These are phyloP conservation scores for Tenthredo notha DNA, from an alignment of 2,888 invertebrate genomes.

Conservation along the genomic window DNA sequence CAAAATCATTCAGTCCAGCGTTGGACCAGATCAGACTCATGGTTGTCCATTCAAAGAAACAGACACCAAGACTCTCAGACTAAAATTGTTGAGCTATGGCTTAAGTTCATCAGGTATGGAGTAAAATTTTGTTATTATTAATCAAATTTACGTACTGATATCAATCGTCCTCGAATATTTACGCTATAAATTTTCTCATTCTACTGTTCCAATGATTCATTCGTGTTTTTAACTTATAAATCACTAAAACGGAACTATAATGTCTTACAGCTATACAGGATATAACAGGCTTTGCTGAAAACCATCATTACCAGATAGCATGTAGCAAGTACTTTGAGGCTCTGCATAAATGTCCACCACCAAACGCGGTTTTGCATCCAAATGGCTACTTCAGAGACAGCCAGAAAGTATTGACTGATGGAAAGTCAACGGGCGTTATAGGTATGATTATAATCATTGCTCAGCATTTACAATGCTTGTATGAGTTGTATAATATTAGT, in stretches of 20 bases:
- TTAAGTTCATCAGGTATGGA: conserved; percentile 82
- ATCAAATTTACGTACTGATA: background rate
- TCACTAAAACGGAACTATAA: conserved; percentile 42
- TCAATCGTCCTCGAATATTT: conserved; percentile 33
- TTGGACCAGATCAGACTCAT: conserved; percentile 91
- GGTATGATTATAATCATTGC: background rate
- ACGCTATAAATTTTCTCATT: background rate
- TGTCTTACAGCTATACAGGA: conserved; percentile 84
- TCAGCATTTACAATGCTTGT: background rate
- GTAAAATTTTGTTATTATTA: conserved; percentile 49
- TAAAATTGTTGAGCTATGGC: conserved; percentile 86
- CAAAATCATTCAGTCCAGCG: conserved; percentile 89
- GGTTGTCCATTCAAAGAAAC: conserved; percentile 96
- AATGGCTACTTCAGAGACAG: conserved; percentile 95
- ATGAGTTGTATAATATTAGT: background rate
- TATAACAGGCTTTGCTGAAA: conserved; percentile 86
- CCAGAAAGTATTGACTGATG: conserved; percentile 78
- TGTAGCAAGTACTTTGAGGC: conserved; percentile 93
- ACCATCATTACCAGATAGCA: conserved; percentile 92
- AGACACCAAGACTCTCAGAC: conserved; percentile 86
- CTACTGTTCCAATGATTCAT: conserved; percentile 1
- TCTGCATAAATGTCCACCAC: conserved; percentile 83
- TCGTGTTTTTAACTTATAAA: background rate
- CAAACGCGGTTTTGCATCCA: conserved; percentile 90
- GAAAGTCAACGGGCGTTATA: conserved; percentile 8